Conservation (phyloP, 2,113 vertebrate species). For the Vidua chalybeata region DNA sequence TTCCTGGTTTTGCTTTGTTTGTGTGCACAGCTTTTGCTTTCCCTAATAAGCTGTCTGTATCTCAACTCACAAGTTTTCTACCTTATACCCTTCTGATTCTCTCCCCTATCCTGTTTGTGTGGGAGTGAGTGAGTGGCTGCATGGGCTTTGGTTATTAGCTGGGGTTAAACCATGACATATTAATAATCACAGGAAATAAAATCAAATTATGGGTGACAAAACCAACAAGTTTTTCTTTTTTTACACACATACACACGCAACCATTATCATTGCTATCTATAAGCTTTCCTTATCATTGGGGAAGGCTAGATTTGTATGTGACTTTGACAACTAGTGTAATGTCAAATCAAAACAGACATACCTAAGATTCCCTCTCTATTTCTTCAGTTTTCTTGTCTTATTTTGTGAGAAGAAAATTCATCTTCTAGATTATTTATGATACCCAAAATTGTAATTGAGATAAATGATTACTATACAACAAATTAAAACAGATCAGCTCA, state of each 20-base stretch:
- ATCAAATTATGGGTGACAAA: neutral
- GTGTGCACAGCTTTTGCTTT: neutral
- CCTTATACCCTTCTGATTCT: neutral
- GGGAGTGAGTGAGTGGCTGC: neutral
- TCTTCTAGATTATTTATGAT: neutral
- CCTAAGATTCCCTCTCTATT: neutral
- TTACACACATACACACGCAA: neutral
- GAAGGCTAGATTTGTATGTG: neutral
- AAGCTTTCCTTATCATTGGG: neutral
- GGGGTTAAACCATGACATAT: neutral
- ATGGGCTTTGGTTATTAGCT: neutral
- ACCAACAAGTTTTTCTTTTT: neutral
- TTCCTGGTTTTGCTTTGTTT: neutral
- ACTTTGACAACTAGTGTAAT: neutral
- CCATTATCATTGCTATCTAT: neutral
- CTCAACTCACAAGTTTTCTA: fast-evolving
- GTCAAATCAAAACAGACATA: neutral
- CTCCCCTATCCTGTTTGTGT: neutral
- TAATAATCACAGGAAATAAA: neutral
- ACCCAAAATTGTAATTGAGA: neutral
- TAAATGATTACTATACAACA: neutral
- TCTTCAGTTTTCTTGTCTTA: neutral
- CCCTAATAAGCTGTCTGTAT: neutral
- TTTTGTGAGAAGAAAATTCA: neutral
- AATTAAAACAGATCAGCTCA: neutral